These are phyloP conservation scores for Philotrypesis tridentata DNA, from an alignment of 1,140 invertebrate genomes.

Conservation along the genomic window DNA sequence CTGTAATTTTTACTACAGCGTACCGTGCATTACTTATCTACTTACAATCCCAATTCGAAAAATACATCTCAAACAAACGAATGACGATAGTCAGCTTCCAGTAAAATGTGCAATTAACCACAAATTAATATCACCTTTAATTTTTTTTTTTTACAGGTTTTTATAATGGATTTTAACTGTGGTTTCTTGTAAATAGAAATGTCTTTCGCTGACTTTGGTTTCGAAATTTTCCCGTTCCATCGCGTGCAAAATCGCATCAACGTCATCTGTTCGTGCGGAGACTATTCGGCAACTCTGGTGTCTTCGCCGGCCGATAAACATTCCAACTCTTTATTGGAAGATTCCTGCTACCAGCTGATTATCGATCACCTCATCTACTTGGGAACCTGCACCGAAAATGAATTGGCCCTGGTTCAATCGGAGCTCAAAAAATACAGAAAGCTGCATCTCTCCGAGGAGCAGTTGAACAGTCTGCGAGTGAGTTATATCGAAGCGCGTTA, in stretches of 20 bases:
- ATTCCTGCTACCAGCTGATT: slow-evolving; percentile 57
- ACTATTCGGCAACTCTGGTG: not conserved
- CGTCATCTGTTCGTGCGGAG: not conserved
- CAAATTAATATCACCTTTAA: too few relatives aligned
- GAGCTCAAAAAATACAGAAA: slow-evolving; percentile 61
- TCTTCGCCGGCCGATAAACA: not conserved
- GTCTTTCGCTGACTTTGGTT: slow-evolving; percentile 43
- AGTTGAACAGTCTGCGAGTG: slow-evolving; percentile 53
- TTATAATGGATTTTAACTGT: not conserved
- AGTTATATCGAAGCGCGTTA: not conserved
- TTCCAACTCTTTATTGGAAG: slow-evolving; percentile 52
- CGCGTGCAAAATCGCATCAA: not conserved
- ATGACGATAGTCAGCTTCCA: not conserved
- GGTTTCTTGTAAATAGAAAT: not conserved
- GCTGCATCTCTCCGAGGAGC: slow-evolving; percentile 58
- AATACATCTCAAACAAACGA: slow-evolving; percentile 17
- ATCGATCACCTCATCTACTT: slow-evolving; percentile 60
- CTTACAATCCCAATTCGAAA: not conserved
- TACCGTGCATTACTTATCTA: not conserved
- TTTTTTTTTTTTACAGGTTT: not conserved
- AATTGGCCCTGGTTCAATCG: slow-evolving; percentile 52
- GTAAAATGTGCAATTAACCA: not conserved
- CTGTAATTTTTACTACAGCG: slow-evolving; percentile 7
- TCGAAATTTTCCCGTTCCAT: slow-evolving; percentile 14
- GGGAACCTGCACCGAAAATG: slow-evolving; percentile 54